Percentiles rank a stretch among this genome's conserved stretches.
phyloP scores from a whole-genome alignment of 2,113 vertebrate species.

The Zosterops pallidus region DNA sequence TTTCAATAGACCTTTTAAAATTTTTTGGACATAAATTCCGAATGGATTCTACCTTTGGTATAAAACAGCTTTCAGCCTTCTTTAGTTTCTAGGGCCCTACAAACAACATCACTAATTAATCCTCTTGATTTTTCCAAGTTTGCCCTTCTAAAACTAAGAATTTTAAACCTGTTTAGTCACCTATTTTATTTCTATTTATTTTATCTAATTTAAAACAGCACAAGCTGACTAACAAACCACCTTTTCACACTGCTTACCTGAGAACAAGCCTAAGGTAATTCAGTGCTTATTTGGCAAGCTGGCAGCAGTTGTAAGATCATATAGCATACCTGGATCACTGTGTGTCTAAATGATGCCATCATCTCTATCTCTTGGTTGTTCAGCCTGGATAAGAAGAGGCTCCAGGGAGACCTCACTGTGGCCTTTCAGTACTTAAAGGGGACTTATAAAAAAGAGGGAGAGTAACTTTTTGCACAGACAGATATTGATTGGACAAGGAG shows the following conservation, averaged over 20 bases:
- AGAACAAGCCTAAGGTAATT: background rate
- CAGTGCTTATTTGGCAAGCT: background rate
- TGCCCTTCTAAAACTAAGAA: background rate
- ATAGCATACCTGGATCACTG: background rate
- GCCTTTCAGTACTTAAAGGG: background rate
- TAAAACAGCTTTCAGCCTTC: background rate
- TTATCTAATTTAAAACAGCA: background rate
- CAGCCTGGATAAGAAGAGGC: background rate
- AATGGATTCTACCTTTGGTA: background rate
- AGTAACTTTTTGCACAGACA: background rate
- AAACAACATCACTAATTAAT: background rate
- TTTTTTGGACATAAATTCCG: background rate
- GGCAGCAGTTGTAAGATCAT: background rate
- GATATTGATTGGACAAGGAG: background rate
- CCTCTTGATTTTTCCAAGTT: background rate
- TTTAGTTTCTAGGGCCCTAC: background rate
- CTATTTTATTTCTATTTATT: background rate
- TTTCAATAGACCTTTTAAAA: background rate
- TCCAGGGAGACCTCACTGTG: background rate
- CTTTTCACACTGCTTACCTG: background rate
- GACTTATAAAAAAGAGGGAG: background rate
- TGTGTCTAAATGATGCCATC: background rate
- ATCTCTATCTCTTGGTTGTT: background rate
- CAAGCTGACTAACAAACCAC: background rate
- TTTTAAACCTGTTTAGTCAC: background rate